A percentile compares a stretch with the other conserved stretches of the same genome.
Evolutionary conservation across 2,113 vertebrate species (phyloP).

Genomic region (Glareola pratincola): DNA sequence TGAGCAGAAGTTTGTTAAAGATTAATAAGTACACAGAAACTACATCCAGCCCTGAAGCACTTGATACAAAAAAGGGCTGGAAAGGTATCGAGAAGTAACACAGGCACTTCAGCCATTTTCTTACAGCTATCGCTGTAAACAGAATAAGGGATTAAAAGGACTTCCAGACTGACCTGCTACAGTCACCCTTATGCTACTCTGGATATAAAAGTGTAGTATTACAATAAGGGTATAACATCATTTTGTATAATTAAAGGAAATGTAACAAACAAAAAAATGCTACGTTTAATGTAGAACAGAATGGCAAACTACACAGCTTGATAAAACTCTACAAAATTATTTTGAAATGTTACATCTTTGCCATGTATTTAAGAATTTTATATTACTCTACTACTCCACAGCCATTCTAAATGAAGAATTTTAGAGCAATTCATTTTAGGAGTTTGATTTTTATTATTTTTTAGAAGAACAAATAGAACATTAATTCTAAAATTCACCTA

Average conservation of each 20-base stretch:
- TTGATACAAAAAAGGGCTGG: neutral
- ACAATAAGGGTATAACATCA: neutral
- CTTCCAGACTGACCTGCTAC: neutral
- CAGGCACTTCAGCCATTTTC: neutral
- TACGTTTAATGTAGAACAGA: neutral
- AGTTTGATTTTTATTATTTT: neutral
- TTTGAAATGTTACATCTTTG: neutral
- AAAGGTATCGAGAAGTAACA: neutral
- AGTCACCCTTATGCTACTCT: neutral
- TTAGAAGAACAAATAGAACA: neutral
- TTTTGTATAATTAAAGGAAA: neutral
- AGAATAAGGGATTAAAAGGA: neutral
- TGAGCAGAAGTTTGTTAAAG: neutral
- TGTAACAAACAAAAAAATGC: neutral
- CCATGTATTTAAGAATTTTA: neutral
- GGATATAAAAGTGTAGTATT: neutral
- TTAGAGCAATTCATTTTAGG: neutral
- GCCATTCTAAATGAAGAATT: neutral
- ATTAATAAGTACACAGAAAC: neutral
- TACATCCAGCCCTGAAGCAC: neutral
- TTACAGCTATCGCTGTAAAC: neutral
- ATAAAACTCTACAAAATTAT: neutral
- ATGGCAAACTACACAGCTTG: neutral
- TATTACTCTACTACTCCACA: neutral
- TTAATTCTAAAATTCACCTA: neutral